Evolutionary conservation across 2,113 vertebrate genomes (phyloP).

Genomic region (Hippocampus comes): DNA sequence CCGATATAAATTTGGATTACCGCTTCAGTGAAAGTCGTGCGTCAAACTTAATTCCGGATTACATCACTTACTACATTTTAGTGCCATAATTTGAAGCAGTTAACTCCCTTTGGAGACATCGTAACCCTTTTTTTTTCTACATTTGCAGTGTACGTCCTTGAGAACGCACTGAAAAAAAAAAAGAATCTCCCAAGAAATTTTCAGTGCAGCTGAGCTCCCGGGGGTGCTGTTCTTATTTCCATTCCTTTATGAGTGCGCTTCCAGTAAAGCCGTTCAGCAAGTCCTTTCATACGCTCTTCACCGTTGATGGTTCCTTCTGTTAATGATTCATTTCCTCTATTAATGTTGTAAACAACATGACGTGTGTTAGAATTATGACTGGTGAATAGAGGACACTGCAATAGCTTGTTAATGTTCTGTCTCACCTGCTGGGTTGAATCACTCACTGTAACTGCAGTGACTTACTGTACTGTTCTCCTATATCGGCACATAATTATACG

Average conservation of each 20-base stretch:
- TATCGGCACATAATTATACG: neutral
- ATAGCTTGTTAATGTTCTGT: neutral
- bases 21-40: neutral
- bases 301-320: conserved; percentile 3
- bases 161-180: neutral
- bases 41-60: neutral
- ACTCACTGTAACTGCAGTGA: conserved; percentile 41
- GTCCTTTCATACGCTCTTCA: neutral
- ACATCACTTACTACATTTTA: neutral
- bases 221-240: neutral
- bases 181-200: neutral
- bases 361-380: conserved; percentile 3
- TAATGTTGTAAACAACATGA: neutral
- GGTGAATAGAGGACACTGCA: neutral
- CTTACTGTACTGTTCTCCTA: conserved; percentile 7
- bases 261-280: no score
- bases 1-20: neutral
- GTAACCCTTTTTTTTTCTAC: neutral
- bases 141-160: neutral
- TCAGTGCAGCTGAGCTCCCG: neutral
- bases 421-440: conserved; percentile 27
- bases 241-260: neutral
- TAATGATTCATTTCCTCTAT: conserved; percentile 10
- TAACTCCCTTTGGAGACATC: neutral
- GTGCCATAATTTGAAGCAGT: neutral